Conservation (phyloP, 2,888 invertebrate genomes). For the Parochlus steinenii region DNA sequence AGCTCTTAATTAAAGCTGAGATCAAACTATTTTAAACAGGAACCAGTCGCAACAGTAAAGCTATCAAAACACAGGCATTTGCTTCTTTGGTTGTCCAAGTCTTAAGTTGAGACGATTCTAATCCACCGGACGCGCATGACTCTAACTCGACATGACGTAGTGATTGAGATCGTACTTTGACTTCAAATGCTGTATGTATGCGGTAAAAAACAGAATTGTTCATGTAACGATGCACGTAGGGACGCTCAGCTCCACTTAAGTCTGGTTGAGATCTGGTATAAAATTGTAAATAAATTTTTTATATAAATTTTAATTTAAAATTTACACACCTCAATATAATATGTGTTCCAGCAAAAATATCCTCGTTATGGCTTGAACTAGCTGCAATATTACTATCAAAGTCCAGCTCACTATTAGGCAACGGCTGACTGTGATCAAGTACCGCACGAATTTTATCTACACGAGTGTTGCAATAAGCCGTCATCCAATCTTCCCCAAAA, state of each 20-base stretch:
- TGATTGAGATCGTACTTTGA: conserved; percentile 27
- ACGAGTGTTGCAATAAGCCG: conserved; percentile 27
- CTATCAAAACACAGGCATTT: conserved; percentile 29
- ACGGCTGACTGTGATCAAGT: conserved; percentile 28
- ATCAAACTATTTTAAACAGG: conserved; percentile 8
- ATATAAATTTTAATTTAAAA: neutral
- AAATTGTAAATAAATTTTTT: neutral
- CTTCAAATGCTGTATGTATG: conserved; percentile 29
- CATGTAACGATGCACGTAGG: conserved; percentile 17
- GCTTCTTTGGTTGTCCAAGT: conserved; percentile 30
- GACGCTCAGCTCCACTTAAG: conserved; percentile 5
- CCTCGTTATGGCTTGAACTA: conserved; percentile 5
- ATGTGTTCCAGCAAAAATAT: conserved; percentile 3
- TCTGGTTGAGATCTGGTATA: conserved; percentile 10
- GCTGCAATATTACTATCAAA: neutral
- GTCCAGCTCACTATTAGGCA: conserved; percentile 20
- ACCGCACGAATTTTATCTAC: conserved; percentile 31
- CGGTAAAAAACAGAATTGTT: conserved; percentile 23
- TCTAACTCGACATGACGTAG: conserved; percentile 19
- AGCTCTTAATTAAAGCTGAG: no score
- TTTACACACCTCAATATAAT: conserved; percentile 8
- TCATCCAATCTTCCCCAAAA: conserved; percentile 22
- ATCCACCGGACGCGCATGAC: conserved; percentile 1
- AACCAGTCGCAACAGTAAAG: conserved; percentile 4
- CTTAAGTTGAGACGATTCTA: conserved; percentile 8